Base-by-base conservation (phyloP, 2,888 invertebrate species). In the Eupeodes latifasciatus region DNA sequence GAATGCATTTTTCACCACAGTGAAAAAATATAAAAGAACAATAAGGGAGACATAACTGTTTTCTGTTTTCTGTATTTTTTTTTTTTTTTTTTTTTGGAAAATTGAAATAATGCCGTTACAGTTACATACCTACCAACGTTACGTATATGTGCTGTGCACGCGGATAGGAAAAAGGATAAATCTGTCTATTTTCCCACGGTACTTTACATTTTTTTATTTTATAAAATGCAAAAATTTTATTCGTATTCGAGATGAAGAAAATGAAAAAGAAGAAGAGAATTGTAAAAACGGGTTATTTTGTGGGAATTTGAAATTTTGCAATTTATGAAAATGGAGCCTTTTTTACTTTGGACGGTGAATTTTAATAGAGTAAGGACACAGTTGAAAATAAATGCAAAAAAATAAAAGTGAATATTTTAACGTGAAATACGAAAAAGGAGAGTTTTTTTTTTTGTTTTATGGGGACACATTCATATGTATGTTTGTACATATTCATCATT, bases 141-240 rank as follows among this genome's bases (percentile, higher is more conserved):
- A 40, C 6, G 9, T 40, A 40, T 40, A 40, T 40, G 40, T 40
- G 40, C 6, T 40, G 40, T 40, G 40, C 6, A 40, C 6, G 40
- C 40, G 40, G 40, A 5, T 2, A 40, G 55, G 51, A 16, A 36
- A 71, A 40, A 57, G 19, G 14, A 47, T 72, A n/a, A 71, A 67
- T 19, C 53, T 84, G 84, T 27, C 36, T 40, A 55, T 9, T 44
- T 78, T 88, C 88, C 85, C 88, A 88, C 88, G 85, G 78, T 85
- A 61, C 74, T 85, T 88, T 85, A 59, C 81, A 81, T 85, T 79
- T 36, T 19, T 81, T 74, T 72, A 78, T 82, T 75, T 66, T 64
- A 75, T 79, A 44, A 55, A 40, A 51, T 44, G 40, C 55, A 55
- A 55, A 71, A 57, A 47, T 4, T 47, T 2, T 47, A 12, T 27